A percentile compares a stretch with the other conserved stretches of the same genome.
Evolutionary conservation across 2,113 vertebrate species (phyloP).

Genomic region (Butastur rufipennis): DNA sequence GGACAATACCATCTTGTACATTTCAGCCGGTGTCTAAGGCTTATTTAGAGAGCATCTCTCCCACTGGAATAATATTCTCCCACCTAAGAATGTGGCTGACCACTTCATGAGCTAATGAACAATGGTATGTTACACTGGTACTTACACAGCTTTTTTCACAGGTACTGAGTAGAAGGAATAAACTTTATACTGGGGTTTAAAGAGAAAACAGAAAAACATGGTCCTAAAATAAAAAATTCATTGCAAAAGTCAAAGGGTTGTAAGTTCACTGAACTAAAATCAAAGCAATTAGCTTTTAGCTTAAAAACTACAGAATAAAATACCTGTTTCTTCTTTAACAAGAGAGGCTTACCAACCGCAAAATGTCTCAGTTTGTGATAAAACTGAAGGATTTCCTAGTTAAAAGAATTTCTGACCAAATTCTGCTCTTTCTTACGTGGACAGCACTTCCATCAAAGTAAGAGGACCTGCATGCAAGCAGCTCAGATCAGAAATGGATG

Average conservation of each 20-base stretch:
- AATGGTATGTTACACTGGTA: fast-evolving
- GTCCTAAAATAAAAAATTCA: not conserved
- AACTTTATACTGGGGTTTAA: not conserved
- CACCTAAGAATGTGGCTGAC: not conserved
- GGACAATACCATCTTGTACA: not conserved
- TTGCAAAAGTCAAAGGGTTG: not conserved
- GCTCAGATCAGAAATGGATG: not conserved
- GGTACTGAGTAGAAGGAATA: not conserved
- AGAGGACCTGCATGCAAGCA: not conserved
- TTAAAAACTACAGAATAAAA: not conserved
- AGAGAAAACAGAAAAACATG: not conserved
- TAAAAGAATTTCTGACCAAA: not conserved
- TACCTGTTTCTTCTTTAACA: not conserved
- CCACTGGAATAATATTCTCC: not conserved
- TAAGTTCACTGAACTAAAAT: not conserved
- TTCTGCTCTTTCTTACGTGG: not conserved
- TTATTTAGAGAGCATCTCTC: not conserved
- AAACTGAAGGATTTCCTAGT: not conserved
- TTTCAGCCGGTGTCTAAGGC: not conserved
- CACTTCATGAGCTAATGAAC: not conserved
- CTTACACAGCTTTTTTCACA: not conserved
- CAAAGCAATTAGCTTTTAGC: not conserved
- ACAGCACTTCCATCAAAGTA: not conserved
- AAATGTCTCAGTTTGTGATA: not conserved
- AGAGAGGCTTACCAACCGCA: not conserved